A percentile compares a stretch with the other conserved stretches of the same genome.
These are phyloP conservation scores for Gallinago media DNA, from an alignment of 2,113 vertebrate genomes.

Conservation along the genomic window DNA sequence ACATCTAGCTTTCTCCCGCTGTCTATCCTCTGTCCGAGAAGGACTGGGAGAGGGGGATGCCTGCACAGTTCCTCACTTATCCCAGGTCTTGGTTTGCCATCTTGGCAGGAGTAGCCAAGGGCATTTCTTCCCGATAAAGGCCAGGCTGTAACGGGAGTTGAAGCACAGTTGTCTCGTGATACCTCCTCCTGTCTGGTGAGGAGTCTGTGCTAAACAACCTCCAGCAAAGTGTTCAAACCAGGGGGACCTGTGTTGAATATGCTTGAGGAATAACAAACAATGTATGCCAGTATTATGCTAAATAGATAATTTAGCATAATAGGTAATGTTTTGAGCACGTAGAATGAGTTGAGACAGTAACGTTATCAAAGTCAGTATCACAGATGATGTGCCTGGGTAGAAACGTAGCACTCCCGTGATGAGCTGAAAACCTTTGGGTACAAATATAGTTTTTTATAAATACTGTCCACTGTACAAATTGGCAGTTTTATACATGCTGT, in stretches of 20 bases:
- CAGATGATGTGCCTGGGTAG: neutral
- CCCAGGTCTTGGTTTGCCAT: neutral
- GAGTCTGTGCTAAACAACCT: neutral
- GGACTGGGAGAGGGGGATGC: neutral
- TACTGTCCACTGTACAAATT: neutral
- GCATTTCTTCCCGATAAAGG: neutral
- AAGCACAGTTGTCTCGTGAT: neutral
- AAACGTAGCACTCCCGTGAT: neutral
- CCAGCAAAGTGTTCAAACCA: neutral
- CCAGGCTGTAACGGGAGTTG: neutral
- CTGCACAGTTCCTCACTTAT: neutral
- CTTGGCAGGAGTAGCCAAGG: neutral
- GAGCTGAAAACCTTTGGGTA: neutral
- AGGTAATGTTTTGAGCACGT: neutral
- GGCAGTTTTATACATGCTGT: neutral
- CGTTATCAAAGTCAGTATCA: accelerated
- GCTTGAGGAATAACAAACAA: neutral
- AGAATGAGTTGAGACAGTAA: neutral
- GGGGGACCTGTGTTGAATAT: neutral
- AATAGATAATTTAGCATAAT: neutral
- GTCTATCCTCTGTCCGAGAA: neutral
- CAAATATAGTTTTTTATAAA: neutral
- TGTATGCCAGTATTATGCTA: neutral
- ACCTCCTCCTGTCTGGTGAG: neutral
- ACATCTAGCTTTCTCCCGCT: neutral